Evolutionary conservation across 2,888 invertebrate species (phyloP), one percentile per base, ranked within the genome.

Genomic region (Chalcosyrphus nemorum): DNA sequence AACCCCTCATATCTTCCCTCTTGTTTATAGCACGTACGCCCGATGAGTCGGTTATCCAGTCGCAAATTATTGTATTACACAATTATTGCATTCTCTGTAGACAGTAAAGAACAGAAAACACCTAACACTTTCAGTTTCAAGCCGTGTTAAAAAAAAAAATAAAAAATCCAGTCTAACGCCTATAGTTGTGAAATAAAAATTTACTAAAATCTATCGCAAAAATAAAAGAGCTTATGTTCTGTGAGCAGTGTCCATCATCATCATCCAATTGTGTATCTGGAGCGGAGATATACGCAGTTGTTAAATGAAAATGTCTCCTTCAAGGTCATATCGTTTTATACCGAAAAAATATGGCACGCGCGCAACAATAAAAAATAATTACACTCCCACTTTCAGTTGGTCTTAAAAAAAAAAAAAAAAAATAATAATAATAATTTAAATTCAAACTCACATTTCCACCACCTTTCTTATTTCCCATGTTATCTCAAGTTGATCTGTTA

Each of bases 401-500:
- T 24, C 27, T 50, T 27, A 43, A 24, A 27, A 13, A 11, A 52
- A 2, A n/a, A 24, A 27, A 6, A 24, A 24, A 24, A 24, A 24
- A 24, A 9, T 9, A 32, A 32, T 32, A 32, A 32, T 9, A 29
- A 29, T 4, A 7, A 1, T 32, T 32, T 32, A 7, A 27, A 27
- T 21, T 38, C 24, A 1, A 72, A 72, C 72, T 72, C 52, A 72
- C 72, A 19, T 72, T 72, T 72, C 61, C 72, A 41, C 50, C 71
- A 24, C 68, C 68, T 54, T 68, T 68, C 17, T 72, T 61, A 11
- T 72, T 61, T 52, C 72, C 72, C 72, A 72, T 72, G n/a, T n/a
- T n/a, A 17, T 17, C 27, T 27, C 27, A 13, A 17, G 29, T 41
- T 21, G 21, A 13, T 17, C n/a, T 19, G 17, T 27, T 35, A 2